Base-by-base conservation (phyloP, 2,888 invertebrate species). In the Scrobipalpa costella region DNA sequence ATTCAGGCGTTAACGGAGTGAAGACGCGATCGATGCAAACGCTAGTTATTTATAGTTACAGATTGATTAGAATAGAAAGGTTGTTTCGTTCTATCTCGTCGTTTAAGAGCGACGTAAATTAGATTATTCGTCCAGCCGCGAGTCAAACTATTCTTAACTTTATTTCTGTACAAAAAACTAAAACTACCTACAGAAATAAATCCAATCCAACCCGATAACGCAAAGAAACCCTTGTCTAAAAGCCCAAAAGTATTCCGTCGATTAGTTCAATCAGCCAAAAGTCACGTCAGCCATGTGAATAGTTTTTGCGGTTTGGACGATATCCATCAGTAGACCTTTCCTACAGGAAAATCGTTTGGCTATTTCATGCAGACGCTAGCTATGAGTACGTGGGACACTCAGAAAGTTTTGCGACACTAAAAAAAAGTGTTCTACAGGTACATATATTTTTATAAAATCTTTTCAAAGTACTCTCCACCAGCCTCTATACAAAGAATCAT, bases 261-360 rank as follows among this genome's bases (percentile, higher is more conserved):
- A 21, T 52, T 52, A 52, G 50, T 21, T 52, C 50, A 52, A 52
- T 52, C 50, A 52, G 21, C 21, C 9, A 13, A 52, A 52, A 21
- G 27, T 21, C 50, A 21, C 50, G 50, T 52, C 50, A 27, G 1
- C 50, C 44, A 44, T 44, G 8, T 49, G 19, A 21, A 52, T 21
- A 11, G 50, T 52, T 52, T 52, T 52, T 52, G 21, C 9, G 50
- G 50, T 19, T 21, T 21, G 50, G 21, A 50, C n/a, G 17, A 49
- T 49, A 52, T 52, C 19, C 50, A 13, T 52, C 50, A 52, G 27
- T 21, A 52, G 50, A 21, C 27, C 50, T 11, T 21, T 21, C 44
- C 5, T 44, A 44, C 15, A 44, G n/a, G 5, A 44, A 7, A 44
- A 2, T n/a, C 5, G n/a, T 44, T n/a, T 15, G 1, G 36, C 8